These are phyloP conservation scores for Triplophysa siluroides DNA, from an alignment of 2,113 vertebrate genomes.

Conservation along the genomic window DNA sequence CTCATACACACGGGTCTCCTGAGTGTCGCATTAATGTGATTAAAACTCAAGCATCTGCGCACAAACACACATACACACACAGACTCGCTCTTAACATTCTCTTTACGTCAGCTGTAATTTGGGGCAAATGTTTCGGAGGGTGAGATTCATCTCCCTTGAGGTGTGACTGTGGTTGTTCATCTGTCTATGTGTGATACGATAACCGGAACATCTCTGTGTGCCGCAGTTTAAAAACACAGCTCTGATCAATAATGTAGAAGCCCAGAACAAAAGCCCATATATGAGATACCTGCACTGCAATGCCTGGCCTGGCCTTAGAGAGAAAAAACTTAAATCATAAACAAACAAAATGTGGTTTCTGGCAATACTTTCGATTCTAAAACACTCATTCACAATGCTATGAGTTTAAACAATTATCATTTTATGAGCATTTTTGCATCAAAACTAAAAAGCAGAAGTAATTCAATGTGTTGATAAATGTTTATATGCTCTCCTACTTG, in stretches of 20 bases:
- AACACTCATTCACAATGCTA: no score
- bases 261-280: constrained; percentile 28
- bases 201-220: constrained; percentile 27
- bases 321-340: no score
- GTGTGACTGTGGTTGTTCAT: constrained; percentile 11
- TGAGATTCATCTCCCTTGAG: not conserved
- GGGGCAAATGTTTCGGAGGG: not conserved
- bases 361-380: not conserved
- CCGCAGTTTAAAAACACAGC: constrained; percentile 36
- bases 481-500: no score
- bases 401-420: no score
- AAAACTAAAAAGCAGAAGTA: no score
- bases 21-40: constrained; percentile 48
- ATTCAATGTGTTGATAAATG: no score
- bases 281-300: constrained; percentile 2
- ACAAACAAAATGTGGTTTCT: no score
- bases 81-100: not conserved
- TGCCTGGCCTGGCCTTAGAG: no score
- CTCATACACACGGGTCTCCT: constrained; percentile 49
- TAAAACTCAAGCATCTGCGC: constrained; percentile 35
- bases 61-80: constrained; percentile 20
- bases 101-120: constrained; percentile 15
- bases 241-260: constrained; percentile 50
- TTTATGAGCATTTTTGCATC: no score
- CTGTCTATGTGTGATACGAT: constrained; percentile 43